These are phyloP conservation scores for Bombus affinis DNA, from an alignment of 1,140 invertebrate species.

Conservation along the genomic window DNA sequence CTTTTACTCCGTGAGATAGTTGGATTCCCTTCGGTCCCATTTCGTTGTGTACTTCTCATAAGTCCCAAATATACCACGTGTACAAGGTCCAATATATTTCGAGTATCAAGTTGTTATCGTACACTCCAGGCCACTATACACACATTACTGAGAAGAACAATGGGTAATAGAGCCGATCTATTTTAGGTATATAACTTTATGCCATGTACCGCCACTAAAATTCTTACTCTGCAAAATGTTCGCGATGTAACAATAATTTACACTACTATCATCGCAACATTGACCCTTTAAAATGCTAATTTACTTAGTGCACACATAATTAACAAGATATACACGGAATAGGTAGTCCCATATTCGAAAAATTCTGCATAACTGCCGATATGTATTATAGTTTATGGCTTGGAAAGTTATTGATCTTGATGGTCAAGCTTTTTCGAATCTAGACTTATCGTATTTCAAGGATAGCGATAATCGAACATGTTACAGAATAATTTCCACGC, in stretches of 20 bases:
- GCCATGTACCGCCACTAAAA: neutral
- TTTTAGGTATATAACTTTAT: neutral
- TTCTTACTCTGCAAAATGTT: neutral
- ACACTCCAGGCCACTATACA: neutral
- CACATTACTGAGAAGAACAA: neutral
- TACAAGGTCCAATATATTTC: slow-evolving; percentile 8
- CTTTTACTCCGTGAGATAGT: neutral
- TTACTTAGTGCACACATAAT: neutral
- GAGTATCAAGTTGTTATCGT: slow-evolving; percentile 6
- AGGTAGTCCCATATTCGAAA: neutral
- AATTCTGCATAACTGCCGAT: neutral
- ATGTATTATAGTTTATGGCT: neutral
- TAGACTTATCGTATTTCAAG: slow-evolving; percentile 9
- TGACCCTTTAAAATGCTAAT: neutral
- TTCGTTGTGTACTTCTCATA: slow-evolving; percentile 26
- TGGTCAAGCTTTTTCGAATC: neutral
- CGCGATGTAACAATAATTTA: neutral
- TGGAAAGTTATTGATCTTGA: neutral
- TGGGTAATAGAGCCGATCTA: neutral
- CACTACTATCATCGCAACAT: too few relatives aligned
- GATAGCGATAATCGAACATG: neutral
- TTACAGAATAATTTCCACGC: neutral
- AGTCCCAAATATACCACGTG: neutral
- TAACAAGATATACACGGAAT: too few relatives aligned
- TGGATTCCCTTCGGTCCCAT: neutral